Percentiles rank a stretch among this genome's conserved stretches.
Conservation (phyloP, 2,888 invertebrate genomes). For the Drosophila sordidula region DNA sequence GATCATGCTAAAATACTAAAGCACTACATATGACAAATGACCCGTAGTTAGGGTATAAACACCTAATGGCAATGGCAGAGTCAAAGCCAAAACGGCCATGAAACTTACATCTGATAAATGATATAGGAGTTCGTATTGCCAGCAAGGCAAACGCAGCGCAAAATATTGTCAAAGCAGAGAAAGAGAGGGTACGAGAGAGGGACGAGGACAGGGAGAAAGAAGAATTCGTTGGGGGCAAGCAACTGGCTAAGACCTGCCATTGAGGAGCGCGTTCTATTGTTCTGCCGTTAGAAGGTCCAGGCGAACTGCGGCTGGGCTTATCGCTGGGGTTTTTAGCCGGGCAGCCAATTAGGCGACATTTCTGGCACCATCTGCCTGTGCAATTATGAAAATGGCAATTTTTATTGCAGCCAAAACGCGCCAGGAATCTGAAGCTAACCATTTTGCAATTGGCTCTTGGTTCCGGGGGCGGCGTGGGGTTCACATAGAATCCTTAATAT, state of each 20-base stretch:
- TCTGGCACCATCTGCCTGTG: slow-evolving; percentile 77
- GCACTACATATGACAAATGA: not conserved
- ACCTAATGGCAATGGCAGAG: slow-evolving; percentile 64
- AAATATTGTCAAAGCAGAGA: slow-evolving; percentile 67
- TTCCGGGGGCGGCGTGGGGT: not conserved
- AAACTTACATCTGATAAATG: slow-evolving; percentile 81
- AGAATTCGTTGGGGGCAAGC: slow-evolving; percentile 10
- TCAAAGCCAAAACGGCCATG: slow-evolving; percentile 53
- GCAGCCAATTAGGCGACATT: slow-evolving; percentile 81
- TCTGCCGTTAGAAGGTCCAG: slow-evolving; percentile 59
- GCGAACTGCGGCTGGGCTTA: slow-evolving; percentile 48
- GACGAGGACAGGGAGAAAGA: not conserved
- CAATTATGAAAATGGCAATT: slow-evolving; percentile 82
- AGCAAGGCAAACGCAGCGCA: slow-evolving; percentile 48
- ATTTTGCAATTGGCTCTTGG: not conserved
- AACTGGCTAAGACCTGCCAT: slow-evolving; percentile 29
- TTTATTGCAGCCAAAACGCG: slow-evolving; percentile 73
- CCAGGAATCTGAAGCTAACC: slow-evolving; percentile 48
- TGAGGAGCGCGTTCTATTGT: slow-evolving; percentile 59
- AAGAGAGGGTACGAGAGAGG: not conserved
- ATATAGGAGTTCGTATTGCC: slow-evolving; percentile 67
- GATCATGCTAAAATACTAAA: too few species aligned
- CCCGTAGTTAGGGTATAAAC: slow-evolving; percentile 13
- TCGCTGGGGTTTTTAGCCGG: slow-evolving; percentile 44
- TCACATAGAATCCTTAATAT: slow-evolving; percentile 76